phyloP scores from a whole-genome alignment of 2,113 vertebrate species.

The Hippopotamus amphibius region DNA sequence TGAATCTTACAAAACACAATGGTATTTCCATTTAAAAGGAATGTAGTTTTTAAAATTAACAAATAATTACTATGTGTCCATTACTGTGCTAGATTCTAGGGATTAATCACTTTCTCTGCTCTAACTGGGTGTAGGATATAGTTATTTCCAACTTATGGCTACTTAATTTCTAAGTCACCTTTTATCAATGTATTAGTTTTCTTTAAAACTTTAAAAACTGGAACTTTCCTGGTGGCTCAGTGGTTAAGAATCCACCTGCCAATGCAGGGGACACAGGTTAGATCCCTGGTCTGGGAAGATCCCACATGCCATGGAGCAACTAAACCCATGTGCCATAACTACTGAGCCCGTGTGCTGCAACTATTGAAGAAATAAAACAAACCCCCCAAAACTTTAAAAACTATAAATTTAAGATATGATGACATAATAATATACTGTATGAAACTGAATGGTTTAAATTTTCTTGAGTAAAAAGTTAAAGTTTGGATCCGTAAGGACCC shows the following conservation, averaged over 20 bases:
- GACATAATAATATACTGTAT: neutral
- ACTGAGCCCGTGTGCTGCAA: too few species aligned
- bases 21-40: neutral
- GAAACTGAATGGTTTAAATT: neutral
- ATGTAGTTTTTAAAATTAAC: neutral
- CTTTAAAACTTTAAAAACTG: neutral
- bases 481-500: neutral
- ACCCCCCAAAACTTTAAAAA: neutral
- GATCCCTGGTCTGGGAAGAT: too few species aligned
- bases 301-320: too few species aligned
- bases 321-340: too few species aligned
- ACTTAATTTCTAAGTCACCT: slow-evolving; percentile 30
- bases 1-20: slow-evolving; percentile 2
- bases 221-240: too few species aligned
- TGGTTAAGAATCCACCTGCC: too few species aligned
- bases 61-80: neutral
- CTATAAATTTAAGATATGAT: neutral
- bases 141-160: neutral
- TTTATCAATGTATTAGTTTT: neutral
- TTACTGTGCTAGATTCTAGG: neutral
- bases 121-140: neutral
- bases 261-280: too few species aligned
- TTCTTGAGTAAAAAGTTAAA: neutral
- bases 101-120: neutral
- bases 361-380: too few species aligned